Base-by-base conservation (phyloP, 2,888 invertebrate genomes). In the Acheta domesticus region DNA sequence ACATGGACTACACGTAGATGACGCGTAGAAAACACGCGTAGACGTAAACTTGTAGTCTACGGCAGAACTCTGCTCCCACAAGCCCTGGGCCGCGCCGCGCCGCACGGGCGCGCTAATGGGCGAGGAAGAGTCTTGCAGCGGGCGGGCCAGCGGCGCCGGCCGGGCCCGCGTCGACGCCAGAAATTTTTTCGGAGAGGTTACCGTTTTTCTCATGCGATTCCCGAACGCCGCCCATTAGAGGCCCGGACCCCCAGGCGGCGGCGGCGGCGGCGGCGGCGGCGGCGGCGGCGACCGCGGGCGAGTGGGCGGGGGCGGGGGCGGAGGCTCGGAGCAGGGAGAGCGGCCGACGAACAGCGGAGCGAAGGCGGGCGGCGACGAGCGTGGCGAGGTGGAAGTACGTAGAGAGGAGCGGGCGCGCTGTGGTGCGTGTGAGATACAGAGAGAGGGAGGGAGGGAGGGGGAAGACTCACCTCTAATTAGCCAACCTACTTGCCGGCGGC, bases 161-260 rank as follows among this genome's bases (percentile, higher is more conserved):
- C 16, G 16, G 14, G 12, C 4, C 62, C 14, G 62, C 62, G 62
- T 5, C 62, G n/a, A n/a, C 62, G 14, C 62, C 12, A 62, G 62
- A 62, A 14, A 19, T 62, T 62, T 62, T 62, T 62, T 62, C 62
- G 62, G 62, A 62, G 62, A 62, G 62, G 62, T 62, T 62, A 62
- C 62, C 62, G 62, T 62, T 62, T n/a, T 62, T 62, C 62, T 62
- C 62, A 62, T 62, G 62, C 62, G 62, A 62, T 62, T 62, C 62
- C 62, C 62, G 62, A 62, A 62, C 62, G 62, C 62, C 62, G 62
- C 62, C 62, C 62, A 62, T 62, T 62, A 19, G 62, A 62, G 16
- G 14, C 62, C 16, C 62, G 62, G 62, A 1, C 62, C 16, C 62
- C 4, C 62, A 12, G n/a, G 62, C 16, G 62, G 36, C 36, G 23